Percentiles rank a stretch among this genome's conserved stretches.
phyloP scores from a whole-genome alignment of 2,888 invertebrate species.

The Drosophila picticornis region DNA sequence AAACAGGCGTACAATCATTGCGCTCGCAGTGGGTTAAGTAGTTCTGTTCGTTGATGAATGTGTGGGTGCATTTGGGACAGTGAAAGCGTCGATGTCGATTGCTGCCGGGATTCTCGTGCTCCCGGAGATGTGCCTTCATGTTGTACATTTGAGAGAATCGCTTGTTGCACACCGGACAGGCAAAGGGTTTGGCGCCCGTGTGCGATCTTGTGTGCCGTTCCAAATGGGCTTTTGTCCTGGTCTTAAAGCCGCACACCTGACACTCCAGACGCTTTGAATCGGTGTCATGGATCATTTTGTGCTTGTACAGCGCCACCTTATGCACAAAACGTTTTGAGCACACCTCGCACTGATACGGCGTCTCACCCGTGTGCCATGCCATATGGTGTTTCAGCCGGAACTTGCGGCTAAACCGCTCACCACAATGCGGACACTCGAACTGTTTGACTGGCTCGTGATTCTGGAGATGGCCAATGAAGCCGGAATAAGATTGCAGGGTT shows the following conservation, averaged over 20 bases:
- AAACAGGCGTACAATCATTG: slow-evolving; percentile 65
- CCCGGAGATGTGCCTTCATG: slow-evolving; percentile 74
- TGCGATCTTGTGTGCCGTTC: slow-evolving; percentile 86
- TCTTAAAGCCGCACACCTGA: slow-evolving; percentile 83
- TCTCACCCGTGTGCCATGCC: slow-evolving; percentile 78
- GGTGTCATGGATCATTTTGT: slow-evolving; percentile 79
- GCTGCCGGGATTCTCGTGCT: slow-evolving; percentile 73
- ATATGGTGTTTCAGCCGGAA: slow-evolving; percentile 72
- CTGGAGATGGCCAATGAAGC: slow-evolving; percentile 71
- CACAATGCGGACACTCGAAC: slow-evolving; percentile 75
- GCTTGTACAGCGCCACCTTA: slow-evolving; percentile 75
- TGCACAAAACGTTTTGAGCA: slow-evolving; percentile 75
- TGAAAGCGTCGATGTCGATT: slow-evolving; percentile 71
- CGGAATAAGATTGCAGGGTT: slow-evolving; percentile 71
- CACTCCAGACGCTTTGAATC: slow-evolving; percentile 75
- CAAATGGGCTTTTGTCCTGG: slow-evolving; percentile 86
- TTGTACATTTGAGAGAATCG: slow-evolving; percentile 78
- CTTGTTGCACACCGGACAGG: slow-evolving; percentile 73
- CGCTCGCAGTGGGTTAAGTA: slow-evolving; percentile 62
- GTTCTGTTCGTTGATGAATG: slow-evolving; percentile 73
- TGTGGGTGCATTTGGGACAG: slow-evolving; percentile 72
- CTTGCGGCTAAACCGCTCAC: slow-evolving; percentile 70
- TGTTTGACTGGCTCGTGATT: slow-evolving; percentile 73
- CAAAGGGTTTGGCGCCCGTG: slow-evolving; percentile 83
- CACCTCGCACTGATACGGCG: slow-evolving; percentile 73